Percentiles rank a stretch among this genome's conserved stretches.
Evolutionary conservation across 1,140 invertebrate genomes (phyloP).

Genomic region (Latrodectus geometricus): DNA sequence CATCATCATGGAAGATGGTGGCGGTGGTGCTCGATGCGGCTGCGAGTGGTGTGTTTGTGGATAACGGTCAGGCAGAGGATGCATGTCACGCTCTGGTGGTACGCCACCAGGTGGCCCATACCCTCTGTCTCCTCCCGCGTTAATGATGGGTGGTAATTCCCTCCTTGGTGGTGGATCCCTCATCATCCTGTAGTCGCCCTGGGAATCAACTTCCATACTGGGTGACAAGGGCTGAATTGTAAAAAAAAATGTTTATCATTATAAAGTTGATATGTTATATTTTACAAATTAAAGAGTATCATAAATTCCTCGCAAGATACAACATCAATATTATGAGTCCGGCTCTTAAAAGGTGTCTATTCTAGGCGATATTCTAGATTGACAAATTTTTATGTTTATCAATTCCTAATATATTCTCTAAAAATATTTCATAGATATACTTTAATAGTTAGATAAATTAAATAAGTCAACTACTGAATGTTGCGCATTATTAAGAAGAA

Average conservation of each 20-base stretch:
- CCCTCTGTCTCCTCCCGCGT: constrained; percentile 11
- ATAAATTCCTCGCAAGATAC: too few species aligned
- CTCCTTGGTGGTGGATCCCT: constrained; percentile 20
- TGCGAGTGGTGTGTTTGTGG: constrained; percentile 49
- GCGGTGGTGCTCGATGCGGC: background rate
- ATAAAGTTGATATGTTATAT: background rate
- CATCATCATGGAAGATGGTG: constrained; percentile 29
- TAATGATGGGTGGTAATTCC: constrained; percentile 45
- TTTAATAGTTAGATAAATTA: too few species aligned
- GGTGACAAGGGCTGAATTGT: constrained; percentile 50
- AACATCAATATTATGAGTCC: too few species aligned
- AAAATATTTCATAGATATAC: too few species aligned
- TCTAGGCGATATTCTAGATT: too few species aligned
- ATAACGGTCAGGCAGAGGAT: constrained; percentile 39
- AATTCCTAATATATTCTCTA: too few species aligned
- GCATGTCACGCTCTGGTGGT: constrained; percentile 21
- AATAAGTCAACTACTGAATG: too few species aligned
- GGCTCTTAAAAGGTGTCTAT: too few species aligned
- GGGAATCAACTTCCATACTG: constrained; percentile 42
- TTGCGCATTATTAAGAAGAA: too few species aligned
- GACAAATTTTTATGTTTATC: too few species aligned
- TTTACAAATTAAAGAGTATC: too few species aligned
- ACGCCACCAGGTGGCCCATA: constrained; percentile 31
- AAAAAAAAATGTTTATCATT: background rate
- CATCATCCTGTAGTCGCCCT: background rate